Evolutionary conservation across 2,797 vertebrate species (phyloP).

Genomic region (Triplophysa yarkandensis): DNA sequence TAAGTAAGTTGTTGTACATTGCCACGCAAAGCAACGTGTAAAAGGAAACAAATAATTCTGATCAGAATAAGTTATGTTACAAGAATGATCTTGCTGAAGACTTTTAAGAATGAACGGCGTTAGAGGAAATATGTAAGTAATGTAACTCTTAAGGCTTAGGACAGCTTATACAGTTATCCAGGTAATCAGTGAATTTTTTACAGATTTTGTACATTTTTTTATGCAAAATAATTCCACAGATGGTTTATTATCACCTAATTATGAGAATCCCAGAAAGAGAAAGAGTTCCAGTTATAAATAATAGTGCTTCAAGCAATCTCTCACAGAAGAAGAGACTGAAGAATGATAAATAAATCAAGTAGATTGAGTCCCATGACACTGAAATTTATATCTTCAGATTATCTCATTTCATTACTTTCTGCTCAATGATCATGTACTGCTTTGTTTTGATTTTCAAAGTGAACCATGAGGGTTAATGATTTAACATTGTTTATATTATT

Average conservation of each 20-base stretch:
- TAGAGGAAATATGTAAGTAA: slow-evolving; percentile 39
- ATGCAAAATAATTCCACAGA: slow-evolving; percentile 8
- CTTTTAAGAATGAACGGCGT: slow-evolving; percentile 14
- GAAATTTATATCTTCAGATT: not conserved
- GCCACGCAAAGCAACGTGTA: not conserved
- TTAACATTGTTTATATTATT: no score
- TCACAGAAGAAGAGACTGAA: slow-evolving; percentile 17
- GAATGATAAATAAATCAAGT: slow-evolving; percentile 1
- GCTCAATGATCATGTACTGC: no score
- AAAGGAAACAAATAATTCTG: not conserved
- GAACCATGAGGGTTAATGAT: no score
- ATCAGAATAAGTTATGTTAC: slow-evolving; percentile 30
- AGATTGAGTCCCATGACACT: not conserved
- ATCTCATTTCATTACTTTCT: no score
- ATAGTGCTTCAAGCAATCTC: not conserved
- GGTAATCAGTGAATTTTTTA: slow-evolving; percentile 45
- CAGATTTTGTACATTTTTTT: slow-evolving; percentile 41
- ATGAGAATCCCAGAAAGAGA: no score
- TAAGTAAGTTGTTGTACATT: no score
- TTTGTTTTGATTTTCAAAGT: no score
- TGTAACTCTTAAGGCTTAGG: slow-evolving; percentile 24
- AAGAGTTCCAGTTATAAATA: slow-evolving; percentile 1
- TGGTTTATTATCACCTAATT: slow-evolving; percentile 12
- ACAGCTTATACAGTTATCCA: slow-evolving; percentile 3
- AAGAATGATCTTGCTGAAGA: slow-evolving; percentile 2